These are phyloP conservation scores for Copsychus sechellarum DNA, from an alignment of 2,113 vertebrate species.

Conservation along the genomic window DNA sequence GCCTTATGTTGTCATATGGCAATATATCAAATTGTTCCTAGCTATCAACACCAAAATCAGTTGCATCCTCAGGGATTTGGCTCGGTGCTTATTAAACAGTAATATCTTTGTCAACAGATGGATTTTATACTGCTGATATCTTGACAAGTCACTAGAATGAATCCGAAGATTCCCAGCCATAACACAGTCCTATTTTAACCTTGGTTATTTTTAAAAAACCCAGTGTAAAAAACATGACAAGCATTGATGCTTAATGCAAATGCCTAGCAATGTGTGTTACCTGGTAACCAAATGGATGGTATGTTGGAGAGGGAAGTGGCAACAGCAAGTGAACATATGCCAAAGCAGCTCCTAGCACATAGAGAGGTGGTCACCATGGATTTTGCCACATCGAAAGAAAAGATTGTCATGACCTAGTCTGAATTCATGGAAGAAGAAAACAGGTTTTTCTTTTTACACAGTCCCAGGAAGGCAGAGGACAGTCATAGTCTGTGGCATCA, in stretches of 20 bases:
- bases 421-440: background rate
- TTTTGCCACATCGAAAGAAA: background rate
- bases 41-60: background rate
- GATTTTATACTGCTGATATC: background rate
- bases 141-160: conserved; percentile 30
- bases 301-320: conserved; percentile 45
- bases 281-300: conserved; percentile 58
- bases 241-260: conserved; percentile 46
- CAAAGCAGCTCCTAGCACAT: conserved; percentile 12
- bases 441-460: background rate
- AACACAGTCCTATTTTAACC: conserved; percentile 61
- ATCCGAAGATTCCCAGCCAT: conserved; percentile 40
- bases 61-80: background rate
- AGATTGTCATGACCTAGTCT: background rate
- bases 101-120: conserved; percentile 25
- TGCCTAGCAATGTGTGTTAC: conserved; percentile 49
- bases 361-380: conserved; percentile 35
- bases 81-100: background rate
- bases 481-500: background rate
- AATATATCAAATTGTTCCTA: background rate
- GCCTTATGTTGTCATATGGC: background rate
- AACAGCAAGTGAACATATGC: conserved; percentile 39
- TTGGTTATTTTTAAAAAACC: conserved; percentile 48
- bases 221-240: conserved; percentile 44
- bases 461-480: background rate